These are phyloP conservation scores for Nibea albiflora DNA, from an alignment of 2,113 vertebrate genomes.

Conservation along the genomic window DNA sequence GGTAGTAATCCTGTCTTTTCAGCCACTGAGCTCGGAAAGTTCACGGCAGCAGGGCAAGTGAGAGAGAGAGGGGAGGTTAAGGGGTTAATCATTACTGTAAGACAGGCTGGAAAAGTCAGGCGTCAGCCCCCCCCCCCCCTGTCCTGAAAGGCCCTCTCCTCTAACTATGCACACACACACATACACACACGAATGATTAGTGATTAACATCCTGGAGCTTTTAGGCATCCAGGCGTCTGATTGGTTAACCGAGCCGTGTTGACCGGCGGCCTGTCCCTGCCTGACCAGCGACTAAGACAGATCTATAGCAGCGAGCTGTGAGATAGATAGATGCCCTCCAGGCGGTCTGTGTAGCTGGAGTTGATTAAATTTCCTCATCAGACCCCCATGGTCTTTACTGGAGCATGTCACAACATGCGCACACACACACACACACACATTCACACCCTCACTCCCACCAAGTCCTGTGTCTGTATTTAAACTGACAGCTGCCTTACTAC, in stretches of 20 bases:
- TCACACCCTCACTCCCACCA: slow-evolving; percentile 38
- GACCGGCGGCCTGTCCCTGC: slow-evolving; percentile 22
- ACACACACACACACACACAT: slow-evolving; percentile 26
- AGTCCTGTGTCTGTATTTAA: slow-evolving; percentile 70
- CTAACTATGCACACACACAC: slow-evolving; percentile 58
- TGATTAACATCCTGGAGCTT: slow-evolving; percentile 29
- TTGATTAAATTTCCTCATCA: slow-evolving; percentile 69
- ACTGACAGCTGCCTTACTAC: slow-evolving; percentile 85
- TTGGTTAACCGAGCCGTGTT: slow-evolving; percentile 25
- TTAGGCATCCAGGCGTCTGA: slow-evolving; percentile 24
- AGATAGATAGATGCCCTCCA: slow-evolving; percentile 56
- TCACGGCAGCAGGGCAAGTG: slow-evolving; percentile 20
- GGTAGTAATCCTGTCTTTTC: slow-evolving; percentile 67
- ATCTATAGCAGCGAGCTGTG: slow-evolving; percentile 58
- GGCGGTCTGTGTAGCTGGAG: slow-evolving; percentile 55
- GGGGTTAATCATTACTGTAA: slow-evolving; percentile 52
- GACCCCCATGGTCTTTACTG: slow-evolving; percentile 60
- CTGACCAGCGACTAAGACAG: slow-evolving; percentile 31
- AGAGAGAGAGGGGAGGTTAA: neutral
- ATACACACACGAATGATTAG: slow-evolving; percentile 45
- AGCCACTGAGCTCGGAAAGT: slow-evolving; percentile 59
- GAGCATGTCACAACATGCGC: slow-evolving; percentile 54
- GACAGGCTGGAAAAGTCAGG: slow-evolving; percentile 21
- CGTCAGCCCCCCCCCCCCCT: neutral
- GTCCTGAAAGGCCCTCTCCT: slow-evolving; percentile 48